A percentile compares a stretch with the other conserved stretches of the same genome.
phyloP scores from a whole-genome alignment of 2,113 vertebrate species.

The Callopanchax toddi region DNA sequence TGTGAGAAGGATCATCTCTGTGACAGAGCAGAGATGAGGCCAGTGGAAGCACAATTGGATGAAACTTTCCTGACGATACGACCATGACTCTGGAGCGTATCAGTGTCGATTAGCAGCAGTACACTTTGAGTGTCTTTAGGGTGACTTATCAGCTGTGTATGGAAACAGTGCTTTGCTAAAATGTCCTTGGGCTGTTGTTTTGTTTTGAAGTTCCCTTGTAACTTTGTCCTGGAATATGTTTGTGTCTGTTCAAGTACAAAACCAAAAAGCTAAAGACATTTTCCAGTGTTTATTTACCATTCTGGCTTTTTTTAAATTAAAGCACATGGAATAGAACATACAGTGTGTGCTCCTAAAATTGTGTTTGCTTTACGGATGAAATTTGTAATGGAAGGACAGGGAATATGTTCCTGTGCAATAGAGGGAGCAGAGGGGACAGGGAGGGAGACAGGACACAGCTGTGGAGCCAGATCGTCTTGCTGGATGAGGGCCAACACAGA shows the following conservation, averaged over 20 bases:
- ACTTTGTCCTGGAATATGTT: not conserved
- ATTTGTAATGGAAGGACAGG: constrained; percentile 29
- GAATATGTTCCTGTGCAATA: constrained; percentile 45
- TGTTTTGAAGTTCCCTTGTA: constrained; percentile 1
- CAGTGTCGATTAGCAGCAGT: constrained; percentile 38
- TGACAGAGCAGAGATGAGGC: constrained; percentile 17
- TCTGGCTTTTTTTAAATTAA: too few relatives aligned
- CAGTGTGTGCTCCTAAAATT: constrained; percentile 2
- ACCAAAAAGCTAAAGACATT: not conserved
- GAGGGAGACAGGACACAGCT: constrained; percentile 62
- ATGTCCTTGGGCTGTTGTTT: constrained; percentile 28
- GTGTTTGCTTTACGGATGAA: constrained; percentile 27
- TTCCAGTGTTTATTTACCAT: too few relatives aligned
- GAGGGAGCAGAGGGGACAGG: constrained; percentile 47
- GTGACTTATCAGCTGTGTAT: constrained; percentile 54
- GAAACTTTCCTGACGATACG: constrained; percentile 21
- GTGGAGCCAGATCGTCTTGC: constrained; percentile 65
- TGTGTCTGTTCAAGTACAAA: constrained; percentile 5
- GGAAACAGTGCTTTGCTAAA: constrained; percentile 32
- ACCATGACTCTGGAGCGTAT: constrained; percentile 16
- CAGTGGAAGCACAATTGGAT: constrained; percentile 4
- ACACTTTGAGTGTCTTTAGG: constrained; percentile 21
- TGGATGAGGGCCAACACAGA: constrained; percentile 68
- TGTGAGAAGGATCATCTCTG: constrained; percentile 4
- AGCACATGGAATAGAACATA: not conserved